Evolutionary conservation across 2,113 vertebrate species (phyloP).

Genomic region (Gobio gobio): DNA sequence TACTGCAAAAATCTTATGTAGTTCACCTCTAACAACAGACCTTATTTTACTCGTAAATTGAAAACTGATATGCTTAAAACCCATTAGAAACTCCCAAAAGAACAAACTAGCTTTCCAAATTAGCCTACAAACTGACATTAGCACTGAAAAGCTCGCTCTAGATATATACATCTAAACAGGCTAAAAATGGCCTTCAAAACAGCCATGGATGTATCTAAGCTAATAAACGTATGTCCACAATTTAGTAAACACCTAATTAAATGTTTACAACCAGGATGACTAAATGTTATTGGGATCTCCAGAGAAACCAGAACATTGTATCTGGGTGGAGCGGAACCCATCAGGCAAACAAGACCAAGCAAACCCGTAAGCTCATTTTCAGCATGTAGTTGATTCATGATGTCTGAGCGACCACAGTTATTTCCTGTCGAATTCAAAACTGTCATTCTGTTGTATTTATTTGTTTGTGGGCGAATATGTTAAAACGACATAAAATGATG

Average conservation of each 20-base stretch:
- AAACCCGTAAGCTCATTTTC: slow-evolving; percentile 16
- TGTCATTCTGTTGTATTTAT: background rate
- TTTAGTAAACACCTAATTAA: slow-evolving; percentile 17
- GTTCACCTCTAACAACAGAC: background rate
- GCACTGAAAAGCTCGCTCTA: background rate
- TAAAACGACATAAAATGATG: background rate
- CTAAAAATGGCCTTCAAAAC: background rate
- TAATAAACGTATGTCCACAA: background rate
- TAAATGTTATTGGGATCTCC: background rate
- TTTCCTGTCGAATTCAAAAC: slow-evolving; percentile 23
- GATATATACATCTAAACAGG: background rate
- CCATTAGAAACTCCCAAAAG: background rate
- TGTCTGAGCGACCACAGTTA: slow-evolving; percentile 31
- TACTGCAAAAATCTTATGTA: too few species aligned
- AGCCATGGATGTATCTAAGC: background rate
- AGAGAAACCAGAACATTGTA: slow-evolving; percentile 12
- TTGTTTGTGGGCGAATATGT: slow-evolving; percentile 19
- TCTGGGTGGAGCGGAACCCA: background rate
- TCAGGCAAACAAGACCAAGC: slow-evolving; percentile 19
- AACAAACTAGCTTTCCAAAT: background rate
- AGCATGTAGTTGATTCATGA: slow-evolving; percentile 29
- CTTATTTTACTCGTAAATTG: background rate
- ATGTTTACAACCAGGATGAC: slow-evolving; percentile 8
- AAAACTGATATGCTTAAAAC: background rate
- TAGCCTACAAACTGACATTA: background rate